These are phyloP conservation scores for Galagoides demidoff DNA, from an alignment of 2,797 vertebrate species.

Conservation along the genomic window DNA sequence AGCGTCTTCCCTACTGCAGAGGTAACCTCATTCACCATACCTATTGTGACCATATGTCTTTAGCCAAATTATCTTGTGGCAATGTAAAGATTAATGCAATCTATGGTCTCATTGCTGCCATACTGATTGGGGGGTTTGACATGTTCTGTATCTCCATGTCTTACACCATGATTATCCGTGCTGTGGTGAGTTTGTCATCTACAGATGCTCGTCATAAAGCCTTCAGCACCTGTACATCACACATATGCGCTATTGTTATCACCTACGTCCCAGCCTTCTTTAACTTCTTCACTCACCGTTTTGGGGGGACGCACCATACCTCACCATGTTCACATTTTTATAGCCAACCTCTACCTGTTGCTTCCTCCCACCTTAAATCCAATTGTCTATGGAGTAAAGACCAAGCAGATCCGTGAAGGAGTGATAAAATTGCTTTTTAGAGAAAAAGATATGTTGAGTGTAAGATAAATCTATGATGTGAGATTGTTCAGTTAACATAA, in stretches of 20 bases:
- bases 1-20: constrained; percentile 82
- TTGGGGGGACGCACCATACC: constrained; percentile 54
- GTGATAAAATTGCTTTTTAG: constrained; percentile 57
- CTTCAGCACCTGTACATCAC: constrained; percentile 69
- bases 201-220: constrained; percentile 65
- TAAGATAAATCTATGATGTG: not conserved
- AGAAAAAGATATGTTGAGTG: constrained; percentile 30
- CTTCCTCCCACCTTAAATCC: constrained; percentile 79
- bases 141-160: constrained; percentile 65
- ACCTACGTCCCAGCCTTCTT: constrained; percentile 78
- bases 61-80: constrained; percentile 75
- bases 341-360: constrained; percentile 75
- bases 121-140: constrained; percentile 65
- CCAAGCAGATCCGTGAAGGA: constrained; percentile 75
- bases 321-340: constrained; percentile 75
- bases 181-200: constrained; percentile 60
- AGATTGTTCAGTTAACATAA: not conserved
- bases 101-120: constrained; percentile 61
- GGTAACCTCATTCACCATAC: constrained; percentile 65
- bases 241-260: constrained; percentile 68
- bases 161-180: constrained; percentile 64
- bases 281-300: constrained; percentile 73
- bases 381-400: constrained; percentile 78
- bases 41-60: constrained; percentile 84
- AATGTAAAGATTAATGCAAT: constrained; percentile 62